Conservation (phyloP, 2,113 vertebrate genomes). For the Pedetes capensis region DNA sequence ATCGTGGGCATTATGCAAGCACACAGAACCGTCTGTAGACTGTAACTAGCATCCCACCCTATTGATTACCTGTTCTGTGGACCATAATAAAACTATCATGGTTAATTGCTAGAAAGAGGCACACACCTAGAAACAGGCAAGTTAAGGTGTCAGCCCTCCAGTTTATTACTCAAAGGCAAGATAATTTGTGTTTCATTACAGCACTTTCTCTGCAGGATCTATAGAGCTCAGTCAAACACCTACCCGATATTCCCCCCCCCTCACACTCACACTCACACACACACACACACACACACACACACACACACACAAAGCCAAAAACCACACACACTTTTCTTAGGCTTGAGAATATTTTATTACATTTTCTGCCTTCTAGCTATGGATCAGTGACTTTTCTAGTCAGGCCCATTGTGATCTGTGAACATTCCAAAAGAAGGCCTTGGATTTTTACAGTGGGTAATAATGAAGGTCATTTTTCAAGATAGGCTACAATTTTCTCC, state of each 20-base stretch:
- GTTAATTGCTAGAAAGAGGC: constrained; percentile 78
- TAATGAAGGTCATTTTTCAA: background rate
- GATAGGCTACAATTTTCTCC: constrained; percentile 20
- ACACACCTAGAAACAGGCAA: constrained; percentile 58
- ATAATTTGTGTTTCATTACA: constrained; percentile 71
- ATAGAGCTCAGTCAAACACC: constrained; percentile 20
- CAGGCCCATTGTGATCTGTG: constrained; percentile 61
- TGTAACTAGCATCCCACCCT: constrained; percentile 75
- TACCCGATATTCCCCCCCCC: background rate
- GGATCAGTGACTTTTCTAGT: constrained; percentile 48
- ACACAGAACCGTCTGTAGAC: constrained; percentile 69
- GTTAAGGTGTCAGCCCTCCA: constrained; percentile 35
- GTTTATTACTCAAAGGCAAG: constrained; percentile 67
- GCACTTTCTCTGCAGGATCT: constrained; percentile 34
- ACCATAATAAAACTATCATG: constrained; percentile 79
- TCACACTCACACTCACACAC: background rate
- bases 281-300: background rate
- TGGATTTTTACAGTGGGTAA: background rate
- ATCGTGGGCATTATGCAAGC: constrained; percentile 67
- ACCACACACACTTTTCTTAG: background rate
- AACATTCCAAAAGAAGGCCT: constrained; percentile 47
- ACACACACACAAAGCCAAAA: no score
- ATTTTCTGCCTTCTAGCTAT: constrained; percentile 25
- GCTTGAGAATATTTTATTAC: constrained; percentile 53
- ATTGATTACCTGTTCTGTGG: constrained; percentile 82